These are phyloP conservation scores for Acanthococcus lagerstroemiae DNA, from an alignment of 2,888 invertebrate genomes.

Conservation along the genomic window DNA sequence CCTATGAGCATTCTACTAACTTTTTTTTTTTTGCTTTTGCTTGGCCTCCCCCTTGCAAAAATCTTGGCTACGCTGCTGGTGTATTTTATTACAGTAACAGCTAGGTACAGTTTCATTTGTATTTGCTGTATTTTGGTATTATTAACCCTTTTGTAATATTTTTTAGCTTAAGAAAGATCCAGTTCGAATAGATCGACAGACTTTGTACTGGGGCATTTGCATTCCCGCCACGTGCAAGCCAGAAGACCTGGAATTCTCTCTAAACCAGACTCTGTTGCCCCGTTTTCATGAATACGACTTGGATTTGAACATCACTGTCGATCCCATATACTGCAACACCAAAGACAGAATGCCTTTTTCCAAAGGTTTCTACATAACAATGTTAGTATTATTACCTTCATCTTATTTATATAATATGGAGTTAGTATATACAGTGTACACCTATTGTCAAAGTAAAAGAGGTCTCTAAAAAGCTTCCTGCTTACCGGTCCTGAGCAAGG, in stretches of 20 bases:
- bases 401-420: no score
- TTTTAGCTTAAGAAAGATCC: slow-evolving; percentile 25
- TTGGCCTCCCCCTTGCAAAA: neutral
- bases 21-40: neutral
- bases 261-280: slow-evolving; percentile 28
- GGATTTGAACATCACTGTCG: slow-evolving; percentile 33
- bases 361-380: slow-evolving; percentile 22
- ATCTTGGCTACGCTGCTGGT: neutral
- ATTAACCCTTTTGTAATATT: neutral
- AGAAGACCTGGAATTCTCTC: slow-evolving; percentile 39
- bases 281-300: slow-evolving; percentile 8
- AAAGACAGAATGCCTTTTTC: slow-evolving; percentile 14
- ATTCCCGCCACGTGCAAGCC: slow-evolving; percentile 46
- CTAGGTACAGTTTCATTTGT: no score
- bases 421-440: no score
- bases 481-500: no score
- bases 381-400: slow-evolving; percentile 6
- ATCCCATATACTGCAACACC: slow-evolving; percentile 31
- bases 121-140: no score
- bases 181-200: slow-evolving; percentile 27
- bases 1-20: neutral
- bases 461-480: no score
- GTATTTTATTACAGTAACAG: neutral
- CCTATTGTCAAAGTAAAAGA: no score
- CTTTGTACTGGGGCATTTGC: slow-evolving; percentile 49